Percentiles rank a stretch among this genome's conserved stretches.
These are phyloP conservation scores for Volucella inflata DNA, from an alignment of 2,888 invertebrate species.

Conservation along the genomic window DNA sequence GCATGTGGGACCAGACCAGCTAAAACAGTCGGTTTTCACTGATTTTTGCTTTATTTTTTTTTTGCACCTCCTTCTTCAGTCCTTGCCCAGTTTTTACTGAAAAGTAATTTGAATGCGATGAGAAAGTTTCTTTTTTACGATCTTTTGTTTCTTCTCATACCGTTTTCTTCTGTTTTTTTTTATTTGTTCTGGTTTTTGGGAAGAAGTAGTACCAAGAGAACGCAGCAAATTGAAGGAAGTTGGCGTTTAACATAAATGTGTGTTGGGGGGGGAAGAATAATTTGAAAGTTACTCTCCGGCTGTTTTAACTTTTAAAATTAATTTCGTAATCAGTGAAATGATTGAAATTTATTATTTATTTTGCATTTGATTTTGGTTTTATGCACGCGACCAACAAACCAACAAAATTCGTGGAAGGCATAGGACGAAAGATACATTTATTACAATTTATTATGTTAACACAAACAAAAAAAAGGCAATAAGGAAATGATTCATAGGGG, in stretches of 20 bases:
- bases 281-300: constrained; percentile 67
- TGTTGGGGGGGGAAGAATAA: constrained; percentile 56
- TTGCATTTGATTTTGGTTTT: constrained; percentile 52
- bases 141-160: constrained; percentile 34
- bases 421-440: too few species aligned
- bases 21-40: constrained; percentile 38
- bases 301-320: constrained; percentile 66
- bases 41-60: constrained; percentile 32
- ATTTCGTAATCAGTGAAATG: constrained; percentile 60
- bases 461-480: too few species aligned
- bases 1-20: neutral
- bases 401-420: too few species aligned
- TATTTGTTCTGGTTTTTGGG: constrained; percentile 1
- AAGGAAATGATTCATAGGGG: too few species aligned
- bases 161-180: constrained; percentile 24
- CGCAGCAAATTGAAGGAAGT: neutral
- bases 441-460: too few species aligned
- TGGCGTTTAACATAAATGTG: constrained; percentile 48
- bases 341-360: constrained; percentile 69
- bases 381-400: neutral
- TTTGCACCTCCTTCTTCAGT: neutral
- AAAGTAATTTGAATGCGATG: constrained; percentile 71
- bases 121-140: constrained; percentile 59
- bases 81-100: constrained; percentile 10
- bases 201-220: neutral